Evolutionary conservation across 1,140 invertebrate species (phyloP).

Genomic region (Magallana angulata): DNA sequence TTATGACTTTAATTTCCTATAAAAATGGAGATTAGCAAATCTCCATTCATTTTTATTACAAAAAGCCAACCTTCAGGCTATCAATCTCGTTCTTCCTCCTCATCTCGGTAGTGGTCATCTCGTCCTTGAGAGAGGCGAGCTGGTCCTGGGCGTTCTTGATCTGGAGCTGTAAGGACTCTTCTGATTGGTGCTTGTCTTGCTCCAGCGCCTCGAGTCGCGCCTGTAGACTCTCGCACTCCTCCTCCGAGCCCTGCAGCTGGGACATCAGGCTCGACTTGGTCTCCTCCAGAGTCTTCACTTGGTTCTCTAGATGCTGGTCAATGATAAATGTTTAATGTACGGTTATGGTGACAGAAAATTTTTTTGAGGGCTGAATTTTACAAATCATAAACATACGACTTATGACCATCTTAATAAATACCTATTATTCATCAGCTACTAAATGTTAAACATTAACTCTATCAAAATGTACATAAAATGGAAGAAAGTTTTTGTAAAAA

Average conservation of each 20-base stretch:
- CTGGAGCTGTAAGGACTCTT: constrained; percentile 58
- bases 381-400: too few relatives aligned
- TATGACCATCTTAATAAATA: too few relatives aligned
- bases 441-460: too few relatives aligned
- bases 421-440: too few relatives aligned
- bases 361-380: too few relatives aligned
- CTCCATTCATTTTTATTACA: too few relatives aligned
- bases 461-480: too few relatives aligned
- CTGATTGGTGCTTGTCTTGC: constrained; percentile 47
- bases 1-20: too few relatives aligned
- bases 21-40: too few relatives aligned
- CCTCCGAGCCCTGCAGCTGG: constrained; percentile 61
- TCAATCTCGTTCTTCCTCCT: constrained; percentile 57
- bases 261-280: constrained; percentile 63
- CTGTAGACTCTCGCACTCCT: constrained; percentile 57
- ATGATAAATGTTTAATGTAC: too few relatives aligned
- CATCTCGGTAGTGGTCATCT: constrained; percentile 64
- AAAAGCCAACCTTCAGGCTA: constrained; percentile 56
- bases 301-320: constrained; percentile 72
- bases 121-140: constrained; percentile 57
- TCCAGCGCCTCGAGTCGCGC: constrained; percentile 54
- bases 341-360: too few relatives aligned
- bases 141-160: constrained; percentile 60
- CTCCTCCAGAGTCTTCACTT: constrained; percentile 69
- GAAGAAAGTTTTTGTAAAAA: too few relatives aligned